Evolutionary conservation across 2,113 vertebrate species (phyloP).

Genomic region (Neomonachus schauinslandi): DNA sequence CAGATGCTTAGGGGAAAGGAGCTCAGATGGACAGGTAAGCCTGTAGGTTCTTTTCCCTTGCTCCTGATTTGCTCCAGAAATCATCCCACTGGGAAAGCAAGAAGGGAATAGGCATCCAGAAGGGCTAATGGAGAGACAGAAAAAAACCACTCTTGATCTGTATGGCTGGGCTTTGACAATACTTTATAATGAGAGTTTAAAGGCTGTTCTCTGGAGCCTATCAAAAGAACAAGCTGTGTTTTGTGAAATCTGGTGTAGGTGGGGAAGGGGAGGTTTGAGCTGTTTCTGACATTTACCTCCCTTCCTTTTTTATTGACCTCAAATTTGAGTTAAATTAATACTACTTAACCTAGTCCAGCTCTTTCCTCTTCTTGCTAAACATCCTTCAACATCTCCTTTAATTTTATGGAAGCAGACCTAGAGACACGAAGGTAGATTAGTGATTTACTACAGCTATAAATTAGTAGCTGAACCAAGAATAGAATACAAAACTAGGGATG

Average conservation of each 20-base stretch:
- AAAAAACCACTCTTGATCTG: background rate
- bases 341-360: background rate
- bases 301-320: constrained; percentile 14
- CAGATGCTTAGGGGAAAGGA: background rate
- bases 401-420: constrained; percentile 14
- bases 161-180: background rate
- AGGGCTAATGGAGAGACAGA: background rate
- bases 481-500: background rate
- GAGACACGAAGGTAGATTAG: background rate
- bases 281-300: constrained; percentile 7
- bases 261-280: background rate
- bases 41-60: background rate
- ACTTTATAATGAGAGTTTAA: background rate
- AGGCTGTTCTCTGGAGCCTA: background rate
- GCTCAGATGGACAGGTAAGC: background rate
- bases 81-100: background rate
- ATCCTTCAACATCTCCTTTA: background rate
- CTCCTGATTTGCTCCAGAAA: background rate
- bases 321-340: constrained; percentile 54
- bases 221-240: background rate
- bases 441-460: background rate
- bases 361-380: background rate
- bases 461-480: constrained; percentile 32
- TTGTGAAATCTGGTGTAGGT: background rate
- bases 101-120: background rate